Base-by-base conservation (phyloP, 2,888 invertebrate genomes). In the Micropterix aruncella region DNA sequence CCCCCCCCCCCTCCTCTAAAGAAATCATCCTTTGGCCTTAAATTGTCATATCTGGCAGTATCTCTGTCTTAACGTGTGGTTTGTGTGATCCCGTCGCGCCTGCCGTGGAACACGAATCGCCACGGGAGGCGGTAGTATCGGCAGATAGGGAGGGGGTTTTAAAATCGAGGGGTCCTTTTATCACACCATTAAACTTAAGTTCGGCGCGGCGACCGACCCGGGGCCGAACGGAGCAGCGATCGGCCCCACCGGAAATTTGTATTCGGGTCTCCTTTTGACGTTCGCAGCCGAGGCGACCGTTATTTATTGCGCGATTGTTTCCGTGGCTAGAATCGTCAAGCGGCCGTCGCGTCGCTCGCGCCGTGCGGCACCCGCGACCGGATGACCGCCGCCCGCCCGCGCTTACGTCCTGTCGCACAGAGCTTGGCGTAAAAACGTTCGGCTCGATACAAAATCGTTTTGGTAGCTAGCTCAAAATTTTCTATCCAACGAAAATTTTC, bases 241-340 rank as follows among this genome's bases (percentile, higher is more conserved):
- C 38, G n/a, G 12, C 9, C 5, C 38, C 16, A 38, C 37, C 37
- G 18, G 43, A 43, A 47, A 49, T 49, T 49, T 46, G 49, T 49
- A 49, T 49, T 47, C 49, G 45, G 45, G 45, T 49, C 48, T 44
- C 42, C 41, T 44, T 43, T 45, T 45, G 44, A 42, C 44, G 47
- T 45, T 46, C 44, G 46, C 46, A 48, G 46, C 46, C 43, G 43
- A 43, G 42, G 43, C 47, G 44, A 47, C 43, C 44, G 51, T 48
- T 49, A 49, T 49, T 49, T 47, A 49, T 49, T 47, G 49, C 47
- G 46, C 47, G 47, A 49, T 49, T 49, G 49, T 45, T 49, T 49
- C 45, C 49, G 47, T 49, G 49, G 45, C 38, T 19, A 40, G 49
- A 49, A 49, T 49, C 41, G 49, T 49, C 47, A 47, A 49, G 46